phyloP scores from a whole-genome alignment of 2,113 vertebrate species.

The Mobula hypostoma region DNA sequence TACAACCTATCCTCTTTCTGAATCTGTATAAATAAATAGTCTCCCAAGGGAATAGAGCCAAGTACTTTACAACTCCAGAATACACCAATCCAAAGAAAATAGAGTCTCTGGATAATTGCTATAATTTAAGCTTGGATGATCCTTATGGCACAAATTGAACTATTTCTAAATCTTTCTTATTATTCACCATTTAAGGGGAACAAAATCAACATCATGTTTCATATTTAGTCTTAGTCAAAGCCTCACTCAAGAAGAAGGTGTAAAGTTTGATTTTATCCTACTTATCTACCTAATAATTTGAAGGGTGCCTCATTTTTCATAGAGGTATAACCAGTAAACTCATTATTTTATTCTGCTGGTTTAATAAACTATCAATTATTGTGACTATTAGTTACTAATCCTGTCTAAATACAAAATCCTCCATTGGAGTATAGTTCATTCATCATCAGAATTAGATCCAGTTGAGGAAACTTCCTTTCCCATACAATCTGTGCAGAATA shows the following conservation, averaged over 20 bases:
- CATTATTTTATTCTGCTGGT: neutral
- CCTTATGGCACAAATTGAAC: neutral
- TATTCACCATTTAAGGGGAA: neutral
- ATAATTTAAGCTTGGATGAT: neutral
- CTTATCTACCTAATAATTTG: neutral
- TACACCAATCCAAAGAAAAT: neutral
- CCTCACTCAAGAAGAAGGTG: neutral
- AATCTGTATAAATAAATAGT: neutral
- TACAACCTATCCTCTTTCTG: neutral
- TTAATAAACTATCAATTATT: neutral
- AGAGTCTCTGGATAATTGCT: neutral
- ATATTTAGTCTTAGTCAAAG: neutral
- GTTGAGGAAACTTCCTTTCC: neutral
- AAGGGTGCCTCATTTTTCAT: neutral
- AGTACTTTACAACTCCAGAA: neutral
- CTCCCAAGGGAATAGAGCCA: neutral
- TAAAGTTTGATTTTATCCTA: neutral
- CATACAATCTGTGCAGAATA: neutral
- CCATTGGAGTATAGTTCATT: neutral
- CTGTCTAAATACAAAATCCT: neutral
- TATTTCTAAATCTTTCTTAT: neutral
- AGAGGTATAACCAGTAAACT: neutral
- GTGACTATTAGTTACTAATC: no score
- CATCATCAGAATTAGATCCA: neutral
- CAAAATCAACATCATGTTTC: neutral